A percentile compares a stretch with the other conserved stretches of the same genome.
These are phyloP conservation scores for Dolichoris vasculosae DNA, from an alignment of 1,140 invertebrate genomes.

Conservation along the genomic window DNA sequence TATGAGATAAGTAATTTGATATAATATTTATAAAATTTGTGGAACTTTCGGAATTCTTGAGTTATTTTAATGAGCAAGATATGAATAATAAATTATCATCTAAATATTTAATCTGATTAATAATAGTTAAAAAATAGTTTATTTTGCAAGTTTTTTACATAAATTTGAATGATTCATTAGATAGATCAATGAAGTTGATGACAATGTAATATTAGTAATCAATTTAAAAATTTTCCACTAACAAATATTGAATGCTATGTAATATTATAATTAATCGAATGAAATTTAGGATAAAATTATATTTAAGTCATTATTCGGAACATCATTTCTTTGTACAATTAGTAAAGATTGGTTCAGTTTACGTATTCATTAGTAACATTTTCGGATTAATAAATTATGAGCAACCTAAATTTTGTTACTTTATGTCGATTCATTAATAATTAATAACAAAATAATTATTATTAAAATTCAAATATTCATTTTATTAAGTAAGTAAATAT, in stretches of 20 bases:
- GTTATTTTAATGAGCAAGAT: background rate
- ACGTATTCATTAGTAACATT: background rate
- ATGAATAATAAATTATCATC: background rate
- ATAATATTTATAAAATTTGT: background rate
- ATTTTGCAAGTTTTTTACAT: background rate
- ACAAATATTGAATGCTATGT: background rate
- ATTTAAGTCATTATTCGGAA: background rate
- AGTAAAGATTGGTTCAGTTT: background rate
- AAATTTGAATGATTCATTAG: background rate
- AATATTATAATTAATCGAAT: background rate
- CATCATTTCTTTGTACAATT: background rate
- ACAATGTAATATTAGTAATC: background rate
- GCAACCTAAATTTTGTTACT: too few relatives aligned
- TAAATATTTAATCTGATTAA: background rate
- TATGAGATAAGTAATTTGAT: background rate
- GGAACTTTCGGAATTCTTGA: background rate
- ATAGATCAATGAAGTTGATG: background rate
- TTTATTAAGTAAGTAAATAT: background rate
- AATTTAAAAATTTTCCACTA: background rate
- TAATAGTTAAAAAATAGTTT: background rate
- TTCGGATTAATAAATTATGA: too few relatives aligned
- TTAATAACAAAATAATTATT: background rate
- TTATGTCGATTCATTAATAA: too few relatives aligned
- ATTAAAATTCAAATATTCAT: background rate
- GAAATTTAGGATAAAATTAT: background rate